Base-by-base conservation (phyloP, 2,888 invertebrate genomes). In the Conomelus anceps region DNA sequence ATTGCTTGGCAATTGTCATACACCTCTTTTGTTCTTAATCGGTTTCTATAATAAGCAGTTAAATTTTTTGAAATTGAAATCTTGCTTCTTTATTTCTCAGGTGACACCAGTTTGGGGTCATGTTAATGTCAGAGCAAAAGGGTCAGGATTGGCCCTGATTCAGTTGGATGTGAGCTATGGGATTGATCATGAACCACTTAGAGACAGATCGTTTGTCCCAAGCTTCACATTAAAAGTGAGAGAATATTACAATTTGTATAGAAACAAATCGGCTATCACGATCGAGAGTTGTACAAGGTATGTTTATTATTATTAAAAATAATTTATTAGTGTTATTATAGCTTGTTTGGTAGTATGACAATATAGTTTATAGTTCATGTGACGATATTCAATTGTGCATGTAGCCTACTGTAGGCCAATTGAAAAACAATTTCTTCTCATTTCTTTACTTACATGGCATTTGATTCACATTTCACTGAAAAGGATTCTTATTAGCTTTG, bases 101-200 rank as follows among this genome's bases (percentile, higher is more conserved):
- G 91, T 94, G 24, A 91, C 91, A 0, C 92, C 93, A 87, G 94
- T 94, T 1, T 95, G 94, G 93, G 94, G 95, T 24, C 94, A 94
- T 91, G 93, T 94, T n/a, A 93, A 94, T 90, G 93, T 94, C 1
- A 92, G 93, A 23, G 94, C 94, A 4, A 92, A 93, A 91, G 95
- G 95, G 85, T 93, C 94, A 7, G 95, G 95, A 0, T 93, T 94
- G 90, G 94, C 94, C 0, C 92, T 95, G 34, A 92, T 94, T 63
- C 95, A 95, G 92, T 91, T 94, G 91, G 94, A 94, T 85, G 92
- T 93, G 23, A 92, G 92, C 86, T 94, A 93, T 90, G 93, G 93
- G n/a, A 92, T 94, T 4, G 94, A 94, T 90, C 92, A 92, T 90
- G 92, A 93, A 22, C 92, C 92, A 63, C 91, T 93, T 22, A 91